Evolutionary conservation across 2,113 vertebrate genomes (phyloP).

Genomic region (Pseudorhombus dupliciocellatus): DNA sequence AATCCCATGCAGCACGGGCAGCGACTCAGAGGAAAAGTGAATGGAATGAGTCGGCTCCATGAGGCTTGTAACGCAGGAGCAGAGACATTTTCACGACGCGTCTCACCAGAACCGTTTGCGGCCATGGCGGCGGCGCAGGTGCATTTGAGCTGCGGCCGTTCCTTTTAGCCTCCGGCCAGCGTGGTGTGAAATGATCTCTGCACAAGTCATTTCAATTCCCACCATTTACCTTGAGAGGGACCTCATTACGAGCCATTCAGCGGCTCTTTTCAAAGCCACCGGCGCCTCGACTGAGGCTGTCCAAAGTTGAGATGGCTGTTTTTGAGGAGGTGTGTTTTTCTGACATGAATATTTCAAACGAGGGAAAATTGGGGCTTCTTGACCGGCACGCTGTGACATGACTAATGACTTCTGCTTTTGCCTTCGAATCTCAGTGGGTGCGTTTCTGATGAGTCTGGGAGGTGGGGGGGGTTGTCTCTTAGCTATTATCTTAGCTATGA

Average conservation of each 20-base stretch:
- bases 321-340: constrained; percentile 29
- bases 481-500: too few species aligned
- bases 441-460: neutral
- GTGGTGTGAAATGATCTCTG: constrained; percentile 32
- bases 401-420: constrained; percentile 37
- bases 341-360: constrained; percentile 19
- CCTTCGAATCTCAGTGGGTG: constrained; percentile 1
- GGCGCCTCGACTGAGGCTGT: neutral
- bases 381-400: constrained; percentile 5
- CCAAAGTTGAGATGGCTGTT: constrained; percentile 11
- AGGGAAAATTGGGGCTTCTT: neutral
- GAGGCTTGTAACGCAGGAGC: too few species aligned
- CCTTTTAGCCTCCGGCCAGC: constrained; percentile 1
- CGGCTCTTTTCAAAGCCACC: neutral
- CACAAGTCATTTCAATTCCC: constrained; percentile 11
- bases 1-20: neutral
- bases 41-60: neutral
- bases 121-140: constrained; percentile 40
- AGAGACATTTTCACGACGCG: constrained; percentile 24
- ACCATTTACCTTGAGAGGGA: constrained; percentile 27
- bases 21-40: neutral
- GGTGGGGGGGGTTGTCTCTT: too few species aligned
- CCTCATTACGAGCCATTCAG: constrained; percentile 35
- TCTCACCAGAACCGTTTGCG: constrained; percentile 20
- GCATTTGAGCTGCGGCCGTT: neutral